Percentiles rank a stretch among this genome's conserved stretches.
Conservation (phyloP, 2,888 invertebrate species). For the Pemphredon lugubris region DNA sequence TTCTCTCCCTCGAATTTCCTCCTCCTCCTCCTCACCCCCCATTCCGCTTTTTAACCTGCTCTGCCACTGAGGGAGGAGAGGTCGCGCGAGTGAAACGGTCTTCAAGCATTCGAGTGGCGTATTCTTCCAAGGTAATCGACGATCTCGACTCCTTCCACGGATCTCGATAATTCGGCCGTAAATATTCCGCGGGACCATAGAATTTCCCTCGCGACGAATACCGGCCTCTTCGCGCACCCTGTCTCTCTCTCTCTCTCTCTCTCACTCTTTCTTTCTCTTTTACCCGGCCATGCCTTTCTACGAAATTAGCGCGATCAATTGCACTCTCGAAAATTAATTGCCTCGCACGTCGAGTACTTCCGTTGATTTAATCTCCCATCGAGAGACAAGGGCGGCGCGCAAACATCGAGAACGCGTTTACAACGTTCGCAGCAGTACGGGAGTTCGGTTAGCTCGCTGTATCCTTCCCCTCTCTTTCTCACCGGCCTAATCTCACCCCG, state of each 20-base stretch:
- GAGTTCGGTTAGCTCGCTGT: no score
- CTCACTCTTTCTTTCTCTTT: no score
- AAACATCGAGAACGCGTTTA: slow-evolving; percentile 38
- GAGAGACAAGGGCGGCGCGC: slow-evolving; percentile 5
- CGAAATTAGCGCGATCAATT: slow-evolving; percentile 62
- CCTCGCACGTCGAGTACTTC: slow-evolving; percentile 42
- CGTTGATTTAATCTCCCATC: slow-evolving; percentile 56
- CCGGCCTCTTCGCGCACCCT: slow-evolving; percentile 38
- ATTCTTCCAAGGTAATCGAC: slow-evolving; percentile 6
- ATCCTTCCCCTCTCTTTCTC: neutral
- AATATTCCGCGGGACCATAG: slow-evolving; percentile 39
- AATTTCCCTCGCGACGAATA: slow-evolving; percentile 40
- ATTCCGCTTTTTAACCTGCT: no score
- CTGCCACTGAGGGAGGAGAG: no score
- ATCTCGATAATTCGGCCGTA: slow-evolving; percentile 1
- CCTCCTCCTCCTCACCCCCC: no score
- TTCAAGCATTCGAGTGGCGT: no score
- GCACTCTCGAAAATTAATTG: slow-evolving; percentile 59
- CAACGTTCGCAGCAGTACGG: no score
- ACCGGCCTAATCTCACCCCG: no score
- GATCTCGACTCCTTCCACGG: neutral
- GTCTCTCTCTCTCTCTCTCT: no score
- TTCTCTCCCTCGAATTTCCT: no score
- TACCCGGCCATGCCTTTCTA: slow-evolving; percentile 39
- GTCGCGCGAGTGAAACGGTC: no score